Conservation (phyloP, 2,888 invertebrate genomes). For the Drosophila suboccidentalis region DNA sequence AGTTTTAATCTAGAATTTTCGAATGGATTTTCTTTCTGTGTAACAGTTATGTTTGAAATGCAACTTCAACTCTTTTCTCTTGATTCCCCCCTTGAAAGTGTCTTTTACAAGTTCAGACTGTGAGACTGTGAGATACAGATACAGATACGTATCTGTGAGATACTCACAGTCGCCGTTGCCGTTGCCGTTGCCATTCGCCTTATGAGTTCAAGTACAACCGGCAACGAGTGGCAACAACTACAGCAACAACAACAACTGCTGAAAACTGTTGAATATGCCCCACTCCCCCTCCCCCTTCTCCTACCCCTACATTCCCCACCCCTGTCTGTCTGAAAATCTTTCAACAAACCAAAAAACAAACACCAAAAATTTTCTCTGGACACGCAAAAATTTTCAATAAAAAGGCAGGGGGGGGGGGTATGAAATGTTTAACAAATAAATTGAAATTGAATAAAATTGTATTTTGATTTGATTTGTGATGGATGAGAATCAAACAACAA, state of each 20-base stretch:
- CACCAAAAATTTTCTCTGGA: slow-evolving; percentile 38
- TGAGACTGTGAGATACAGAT: slow-evolving; percentile 21
- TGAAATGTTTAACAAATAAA: slow-evolving; percentile 66
- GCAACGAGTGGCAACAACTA: slow-evolving; percentile 44
- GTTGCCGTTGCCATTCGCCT: slow-evolving; percentile 46
- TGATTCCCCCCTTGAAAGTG: background rate
- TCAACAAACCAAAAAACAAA: slow-evolving; percentile 35
- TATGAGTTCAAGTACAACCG: slow-evolving; percentile 77
- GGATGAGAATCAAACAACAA: slow-evolving; percentile 40
- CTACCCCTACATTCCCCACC: background rate
- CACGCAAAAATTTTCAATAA: slow-evolving; percentile 58
- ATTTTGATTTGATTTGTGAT: slow-evolving; percentile 70
- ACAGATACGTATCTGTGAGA: slow-evolving; percentile 52
- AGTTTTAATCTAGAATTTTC: too few species aligned
- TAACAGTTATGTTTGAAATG: background rate
- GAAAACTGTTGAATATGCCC: slow-evolving; percentile 38
- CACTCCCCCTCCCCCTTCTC: background rate
- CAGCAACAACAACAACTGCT: slow-evolving; percentile 11
- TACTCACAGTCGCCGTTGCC: slow-evolving; percentile 40
- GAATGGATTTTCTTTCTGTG: too few species aligned
- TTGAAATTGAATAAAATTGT: slow-evolving; percentile 66
- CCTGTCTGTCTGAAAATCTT: slow-evolving; percentile 39
- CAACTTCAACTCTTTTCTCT: background rate
- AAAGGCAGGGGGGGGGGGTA: background rate
- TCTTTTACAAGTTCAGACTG: background rate